Percentiles rank a stretch among this genome's conserved stretches.
Evolutionary conservation across 1,140 invertebrate genomes (phyloP).

Genomic region (Rhopalosiphum padi): DNA sequence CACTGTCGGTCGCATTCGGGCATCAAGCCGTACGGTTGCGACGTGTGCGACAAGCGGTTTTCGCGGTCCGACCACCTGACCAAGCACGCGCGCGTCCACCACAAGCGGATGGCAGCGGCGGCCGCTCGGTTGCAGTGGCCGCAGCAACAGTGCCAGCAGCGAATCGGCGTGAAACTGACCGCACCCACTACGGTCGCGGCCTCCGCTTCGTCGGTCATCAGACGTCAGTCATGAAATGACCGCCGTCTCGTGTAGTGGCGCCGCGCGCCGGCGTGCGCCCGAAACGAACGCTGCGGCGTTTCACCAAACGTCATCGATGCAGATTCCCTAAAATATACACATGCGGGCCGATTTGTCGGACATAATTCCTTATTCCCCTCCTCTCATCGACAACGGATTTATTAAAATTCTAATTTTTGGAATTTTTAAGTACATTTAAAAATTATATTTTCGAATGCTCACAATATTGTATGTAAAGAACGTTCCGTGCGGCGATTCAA

Average conservation of each 20-base stretch:
- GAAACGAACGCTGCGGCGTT: no score
- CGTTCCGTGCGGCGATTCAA: not conserved
- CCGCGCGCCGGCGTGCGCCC: no score
- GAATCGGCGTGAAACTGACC: not conserved
- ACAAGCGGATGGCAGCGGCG: constrained; percentile 21
- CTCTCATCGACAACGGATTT: not conserved
- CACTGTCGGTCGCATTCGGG: constrained; percentile 72
- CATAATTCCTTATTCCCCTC: no score
- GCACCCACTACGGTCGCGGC: not conserved
- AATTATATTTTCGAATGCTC: no score
- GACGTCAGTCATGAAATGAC: not conserved
- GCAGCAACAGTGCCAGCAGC: no score
- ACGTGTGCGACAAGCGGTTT: constrained; percentile 84
- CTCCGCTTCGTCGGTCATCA: not conserved
- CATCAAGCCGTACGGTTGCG: constrained; percentile 85
- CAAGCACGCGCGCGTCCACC: constrained; percentile 87
- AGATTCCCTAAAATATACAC: not conserved
- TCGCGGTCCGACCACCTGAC: constrained; percentile 88
- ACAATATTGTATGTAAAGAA: no score
- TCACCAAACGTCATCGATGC: no score
- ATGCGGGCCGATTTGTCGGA: no score
- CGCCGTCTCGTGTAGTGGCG: no score
- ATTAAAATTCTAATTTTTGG: not conserved
- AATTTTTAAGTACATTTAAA: not conserved
- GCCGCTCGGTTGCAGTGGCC: not conserved